These are phyloP conservation scores for Leptinotarsa undecemlineata DNA, from an alignment of 1,140 invertebrate genomes.

Conservation along the genomic window DNA sequence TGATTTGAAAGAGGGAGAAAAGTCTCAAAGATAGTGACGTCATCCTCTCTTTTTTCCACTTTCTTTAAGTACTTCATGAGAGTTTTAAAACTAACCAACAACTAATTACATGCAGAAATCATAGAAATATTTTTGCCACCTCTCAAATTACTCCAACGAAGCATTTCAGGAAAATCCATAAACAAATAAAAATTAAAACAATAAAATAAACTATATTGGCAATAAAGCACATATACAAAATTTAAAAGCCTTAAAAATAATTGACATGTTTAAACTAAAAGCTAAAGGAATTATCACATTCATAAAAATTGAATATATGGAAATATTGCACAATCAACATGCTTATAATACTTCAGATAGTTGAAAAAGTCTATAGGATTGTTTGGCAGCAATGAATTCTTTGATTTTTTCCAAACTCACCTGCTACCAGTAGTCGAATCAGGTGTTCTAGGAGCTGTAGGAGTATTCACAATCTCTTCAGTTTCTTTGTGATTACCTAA, in stretches of 20 bases:
- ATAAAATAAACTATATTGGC: background rate
- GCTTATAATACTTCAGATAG: background rate
- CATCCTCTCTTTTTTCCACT: too few species aligned
- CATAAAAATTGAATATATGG: background rate
- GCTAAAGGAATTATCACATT: constrained; percentile 4
- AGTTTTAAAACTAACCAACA: too few species aligned
- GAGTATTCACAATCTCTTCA: constrained; percentile 58
- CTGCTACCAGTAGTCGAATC: constrained; percentile 56
- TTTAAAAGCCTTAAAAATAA: background rate
- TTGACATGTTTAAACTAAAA: background rate
- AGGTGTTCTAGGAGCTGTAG: constrained; percentile 66
- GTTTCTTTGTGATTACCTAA: constrained; percentile 44
- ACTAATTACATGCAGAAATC: too few species aligned
- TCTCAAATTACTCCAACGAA: too few species aligned
- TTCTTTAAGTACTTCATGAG: too few species aligned
- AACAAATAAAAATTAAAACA: background rate
- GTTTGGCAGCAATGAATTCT: background rate
- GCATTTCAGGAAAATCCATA: too few species aligned
- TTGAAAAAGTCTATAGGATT: background rate
- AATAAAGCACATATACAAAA: constrained; percentile 6
- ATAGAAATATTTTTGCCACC: too few species aligned
- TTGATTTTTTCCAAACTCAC: constrained; percentile 45
- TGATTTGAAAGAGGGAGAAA: too few species aligned
- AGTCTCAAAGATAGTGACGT: too few species aligned
- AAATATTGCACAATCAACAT: constrained; percentile 3